Percentiles rank a stretch among this genome's conserved stretches.
Evolutionary conservation across 1,140 invertebrate genomes (phyloP).

Genomic region (Bombus huntii): DNA sequence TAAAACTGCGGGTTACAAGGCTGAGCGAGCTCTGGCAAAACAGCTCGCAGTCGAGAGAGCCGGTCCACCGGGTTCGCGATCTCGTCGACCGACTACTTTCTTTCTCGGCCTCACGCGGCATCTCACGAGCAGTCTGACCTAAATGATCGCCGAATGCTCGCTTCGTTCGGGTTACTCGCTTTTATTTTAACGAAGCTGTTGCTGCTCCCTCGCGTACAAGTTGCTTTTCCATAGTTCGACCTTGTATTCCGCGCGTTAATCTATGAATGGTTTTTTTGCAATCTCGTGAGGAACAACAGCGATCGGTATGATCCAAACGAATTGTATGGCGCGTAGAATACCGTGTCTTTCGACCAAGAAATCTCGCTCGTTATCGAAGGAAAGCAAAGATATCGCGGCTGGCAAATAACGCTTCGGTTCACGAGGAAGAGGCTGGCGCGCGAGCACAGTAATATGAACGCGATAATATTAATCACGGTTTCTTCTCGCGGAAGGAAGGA

Average conservation of each 20-base stretch:
- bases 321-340: too few relatives aligned
- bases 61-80: slow-evolving; percentile 64
- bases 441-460: background rate
- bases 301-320: too few relatives aligned
- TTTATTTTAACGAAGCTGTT: slow-evolving; percentile 51
- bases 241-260: background rate
- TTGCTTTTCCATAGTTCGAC: background rate
- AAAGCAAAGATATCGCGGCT: slow-evolving; percentile 5
- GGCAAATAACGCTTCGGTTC: background rate
- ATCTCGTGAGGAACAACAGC: too few relatives aligned
- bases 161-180: slow-evolving; percentile 57
- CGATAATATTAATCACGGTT: slow-evolving; percentile 74
- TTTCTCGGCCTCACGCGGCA: slow-evolving; percentile 54
- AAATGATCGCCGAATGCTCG: slow-evolving; percentile 68
- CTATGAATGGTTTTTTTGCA: background rate
- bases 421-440: background rate
- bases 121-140: slow-evolving; percentile 66
- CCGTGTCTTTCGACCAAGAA: background rate
- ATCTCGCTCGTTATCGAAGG: background rate
- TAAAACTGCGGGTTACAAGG: slow-evolving; percentile 69
- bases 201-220: background rate
- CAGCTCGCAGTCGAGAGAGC: slow-evolving; percentile 40
- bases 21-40: slow-evolving; percentile 65
- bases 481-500: slow-evolving; percentile 55
- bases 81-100: slow-evolving; percentile 46